Base-by-base conservation (phyloP, 1,140 invertebrate species). In the Drosophila eugracilis region DNA sequence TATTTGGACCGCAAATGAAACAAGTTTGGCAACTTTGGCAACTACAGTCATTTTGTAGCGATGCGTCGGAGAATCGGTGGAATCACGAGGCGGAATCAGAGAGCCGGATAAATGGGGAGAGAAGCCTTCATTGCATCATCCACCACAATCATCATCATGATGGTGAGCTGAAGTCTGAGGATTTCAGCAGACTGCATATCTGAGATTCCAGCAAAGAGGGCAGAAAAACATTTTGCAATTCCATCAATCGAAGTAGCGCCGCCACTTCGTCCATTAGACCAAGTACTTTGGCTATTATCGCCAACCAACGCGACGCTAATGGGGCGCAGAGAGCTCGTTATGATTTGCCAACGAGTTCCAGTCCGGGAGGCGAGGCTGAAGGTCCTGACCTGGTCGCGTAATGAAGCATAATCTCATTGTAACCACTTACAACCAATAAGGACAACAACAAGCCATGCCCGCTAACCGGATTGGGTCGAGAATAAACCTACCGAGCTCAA, bases 321-420 rank as follows among this genome's bases (percentile, higher is more conserved):
- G 83, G 83, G 47, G 78, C 72, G 78, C 72, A 73, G 50, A 81
- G 77, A 81, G 79, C 84, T 88, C 79, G 83, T 86, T 86, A 88
- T 88, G 81, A 86, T 88, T 65, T 86, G 77, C 72, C 75, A 79
- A 62, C 71, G 42, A 14, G 21, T 45, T n/a, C 21, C n/a, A 44
- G 59, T 24, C 47, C 30, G 42, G 44, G 44, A 65, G 17, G n/a
- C 22, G 24, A 52, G 44, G 34, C 39, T 22, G 36, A 49, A 54
- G 30, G 71, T 53, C 55, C 50, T 41, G 77, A 17, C 45, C 65
- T 52, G 48, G 15, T 41, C 74, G 78, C 71, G 83, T 86, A 86
- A 86, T 86, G 81, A 86, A 86, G 81, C 81, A 81, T 86, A 86
- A 86, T 86, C 81, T 65, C 63, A 81, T 86, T 86, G 83, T 86